Percentiles rank a stretch among this genome's conserved stretches.
Evolutionary conservation across 2,113 vertebrate genomes (phyloP).

Genomic region (Vulpes lagopus): DNA sequence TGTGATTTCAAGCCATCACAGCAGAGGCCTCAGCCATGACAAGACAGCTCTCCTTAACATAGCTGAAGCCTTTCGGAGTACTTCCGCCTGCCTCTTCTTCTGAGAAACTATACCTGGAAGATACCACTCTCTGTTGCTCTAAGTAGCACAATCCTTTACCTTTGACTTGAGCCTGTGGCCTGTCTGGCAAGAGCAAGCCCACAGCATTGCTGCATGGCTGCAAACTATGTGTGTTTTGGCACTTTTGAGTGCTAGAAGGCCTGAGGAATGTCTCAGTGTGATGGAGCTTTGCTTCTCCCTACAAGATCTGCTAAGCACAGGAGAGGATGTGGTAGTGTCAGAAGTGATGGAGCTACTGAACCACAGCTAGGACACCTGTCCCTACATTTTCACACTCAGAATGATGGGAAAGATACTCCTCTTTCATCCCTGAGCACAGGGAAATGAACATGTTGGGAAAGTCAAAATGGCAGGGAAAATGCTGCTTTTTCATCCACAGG

Average conservation of each 20-base stretch:
- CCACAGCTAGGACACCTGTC: neutral
- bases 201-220: neutral
- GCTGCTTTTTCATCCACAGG: slow-evolving; percentile 53
- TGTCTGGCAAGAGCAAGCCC: neutral
- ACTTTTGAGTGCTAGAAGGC: neutral
- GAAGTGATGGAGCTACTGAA: neutral
- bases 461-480: slow-evolving; percentile 53
- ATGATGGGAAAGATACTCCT: neutral
- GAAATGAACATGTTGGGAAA: slow-evolving; percentile 11
- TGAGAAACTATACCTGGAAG: neutral
- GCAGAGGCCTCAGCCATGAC: neutral
- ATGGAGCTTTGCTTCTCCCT: neutral
- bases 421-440: neutral
- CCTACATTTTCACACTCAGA: neutral
- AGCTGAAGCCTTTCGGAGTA: neutral
- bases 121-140: neutral
- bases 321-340: neutral
- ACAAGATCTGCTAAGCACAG: slow-evolving; percentile 11
- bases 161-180: neutral
- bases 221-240: neutral
- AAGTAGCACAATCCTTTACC: neutral
- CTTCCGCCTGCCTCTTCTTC: neutral
- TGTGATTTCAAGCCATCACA: neutral
- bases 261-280: neutral
- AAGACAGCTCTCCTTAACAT: neutral